Evolutionary conservation across 1,140 invertebrate species (phyloP).

Genomic region (Meloidogyne floridensis): DNA sequence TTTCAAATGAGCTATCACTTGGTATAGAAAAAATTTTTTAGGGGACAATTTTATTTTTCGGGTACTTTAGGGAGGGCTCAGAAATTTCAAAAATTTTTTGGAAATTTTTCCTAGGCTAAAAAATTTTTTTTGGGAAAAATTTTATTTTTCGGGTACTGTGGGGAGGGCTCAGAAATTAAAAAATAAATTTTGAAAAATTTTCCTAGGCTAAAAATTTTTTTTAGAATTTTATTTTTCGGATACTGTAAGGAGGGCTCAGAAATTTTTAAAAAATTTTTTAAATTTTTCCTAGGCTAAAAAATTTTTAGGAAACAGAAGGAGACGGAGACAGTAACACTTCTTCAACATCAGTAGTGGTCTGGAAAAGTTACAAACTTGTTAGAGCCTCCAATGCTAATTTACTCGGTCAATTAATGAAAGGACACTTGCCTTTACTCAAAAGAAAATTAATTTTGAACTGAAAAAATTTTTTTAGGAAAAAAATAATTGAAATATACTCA

Average conservation of each 20-base stretch:
- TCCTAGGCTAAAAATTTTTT: background rate
- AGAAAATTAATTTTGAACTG: constrained; percentile 4
- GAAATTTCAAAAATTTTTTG: no score
- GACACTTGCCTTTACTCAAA: background rate
- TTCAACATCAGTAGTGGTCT: background rate
- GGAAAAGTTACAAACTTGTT: background rate
- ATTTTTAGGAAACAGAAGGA: background rate
- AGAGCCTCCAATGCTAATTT: background rate
- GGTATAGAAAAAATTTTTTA: background rate
- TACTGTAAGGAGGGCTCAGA: no score
- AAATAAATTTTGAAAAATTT: no score
- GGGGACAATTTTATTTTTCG: background rate
- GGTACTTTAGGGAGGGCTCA: no score
- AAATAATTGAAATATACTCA: no score
- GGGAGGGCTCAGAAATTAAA: no score
- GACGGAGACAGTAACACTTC: background rate
- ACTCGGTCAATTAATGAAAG: background rate
- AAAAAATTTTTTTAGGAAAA: background rate
- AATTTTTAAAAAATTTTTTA: no score
- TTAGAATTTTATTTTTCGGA: background rate
- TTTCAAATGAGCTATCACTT: no score
- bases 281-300: no score
- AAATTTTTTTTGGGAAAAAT: background rate
- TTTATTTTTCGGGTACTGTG: no score
- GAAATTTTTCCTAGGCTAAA: no score